Base-by-base conservation (phyloP, 2,888 invertebrate genomes). In the Crematogaster levior region DNA sequence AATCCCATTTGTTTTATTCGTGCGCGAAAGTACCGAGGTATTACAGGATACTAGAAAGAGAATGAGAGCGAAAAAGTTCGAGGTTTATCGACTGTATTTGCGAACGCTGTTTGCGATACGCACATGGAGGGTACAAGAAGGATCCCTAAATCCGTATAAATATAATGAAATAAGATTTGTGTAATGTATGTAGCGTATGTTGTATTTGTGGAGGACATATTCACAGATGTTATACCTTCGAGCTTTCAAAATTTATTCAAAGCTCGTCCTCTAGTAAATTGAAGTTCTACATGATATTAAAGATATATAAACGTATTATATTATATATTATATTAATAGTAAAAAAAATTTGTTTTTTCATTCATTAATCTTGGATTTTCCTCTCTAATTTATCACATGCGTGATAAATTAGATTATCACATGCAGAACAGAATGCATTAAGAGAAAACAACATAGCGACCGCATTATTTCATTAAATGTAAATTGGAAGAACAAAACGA, bases 131-230 rank as follows among this genome's bases (percentile, higher is more conserved):
- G 40, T 40, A n/a, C 40, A 40, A 51, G 30, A n/a, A 30, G 30
- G 21, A 46, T 43, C 15, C 2, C 43, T 56, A 56, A 77, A 68
- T 79, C 3, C 34, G 34, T 34, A 79, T n/a, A n/a, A n/a, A n/a
- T n/a, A 79, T 79, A 58, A 58, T 6, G 4, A 48, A 30, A 40
- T 66, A 34, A 79, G 58, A 46, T 79, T 56, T 53, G 40, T 63
- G 18, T 48, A 61, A n/a, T 5, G 74, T 24, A 18, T 37, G 15
- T 34, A 27, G 43, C 34, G 18, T 27, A 7, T 12, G 6, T 70
- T 21, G 37, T 34, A 48, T 51, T 66, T n/a, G n/a, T 51, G 24
- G 2, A 37, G 6, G 34, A 34, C 6, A 34, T 61, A 61, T 74
- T 60, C 46, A 6, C n/a, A 34, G n/a, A 27, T 5, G 6, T 48